Conservation (phyloP, 2,113 vertebrate genomes). For the Pitta sordida region DNA sequence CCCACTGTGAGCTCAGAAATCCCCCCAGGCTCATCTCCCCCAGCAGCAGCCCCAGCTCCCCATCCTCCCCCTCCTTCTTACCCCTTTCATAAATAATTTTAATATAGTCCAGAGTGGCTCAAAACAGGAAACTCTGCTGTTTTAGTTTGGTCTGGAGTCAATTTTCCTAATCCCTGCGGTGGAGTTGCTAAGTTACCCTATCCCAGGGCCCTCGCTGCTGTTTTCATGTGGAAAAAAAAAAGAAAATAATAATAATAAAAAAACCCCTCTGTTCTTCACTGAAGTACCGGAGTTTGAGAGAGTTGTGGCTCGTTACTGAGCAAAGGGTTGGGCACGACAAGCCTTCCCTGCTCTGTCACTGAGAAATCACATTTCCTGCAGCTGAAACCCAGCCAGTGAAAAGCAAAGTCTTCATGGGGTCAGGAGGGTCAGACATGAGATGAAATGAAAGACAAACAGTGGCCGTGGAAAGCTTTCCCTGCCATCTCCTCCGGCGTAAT, state of each 20-base stretch:
- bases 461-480: conserved; percentile 51
- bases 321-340: background rate
- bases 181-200: conserved; percentile 62
- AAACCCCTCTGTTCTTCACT: background rate
- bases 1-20: background rate
- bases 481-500: conserved; percentile 61
- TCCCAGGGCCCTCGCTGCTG: conserved; percentile 22
- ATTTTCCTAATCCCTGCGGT: conserved; percentile 60
- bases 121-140: conserved; percentile 64
- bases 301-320: background rate
- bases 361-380: background rate
- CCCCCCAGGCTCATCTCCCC: background rate
- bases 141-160: conserved; percentile 61
- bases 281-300: background rate
- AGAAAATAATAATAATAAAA: background rate
- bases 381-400: background rate
- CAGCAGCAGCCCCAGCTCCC: conserved; percentile 3
- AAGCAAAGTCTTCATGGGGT: background rate
- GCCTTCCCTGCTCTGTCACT: background rate
- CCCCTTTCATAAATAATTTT: conserved; percentile 62
- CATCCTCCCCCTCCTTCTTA: background rate
- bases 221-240: conserved; percentile 44
- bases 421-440: conserved; percentile 40
- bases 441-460: conserved; percentile 67
- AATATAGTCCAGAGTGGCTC: conserved; percentile 56